Evolutionary conservation across 2,797 vertebrate genomes (phyloP).

Genomic region (Pangasius macronema): DNA sequence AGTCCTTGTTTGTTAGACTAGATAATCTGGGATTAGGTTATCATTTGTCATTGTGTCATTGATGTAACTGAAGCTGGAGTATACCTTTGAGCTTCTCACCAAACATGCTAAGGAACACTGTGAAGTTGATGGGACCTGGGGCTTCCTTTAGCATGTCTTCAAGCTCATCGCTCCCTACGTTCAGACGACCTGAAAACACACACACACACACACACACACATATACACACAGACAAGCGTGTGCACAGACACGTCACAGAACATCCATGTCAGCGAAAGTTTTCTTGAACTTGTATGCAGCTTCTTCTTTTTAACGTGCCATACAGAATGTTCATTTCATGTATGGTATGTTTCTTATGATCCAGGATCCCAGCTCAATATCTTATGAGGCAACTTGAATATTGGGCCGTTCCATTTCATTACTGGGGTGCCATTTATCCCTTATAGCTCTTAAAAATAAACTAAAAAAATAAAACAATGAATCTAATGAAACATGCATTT

Average conservation of each 20-base stretch:
- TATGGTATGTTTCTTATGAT: not conserved
- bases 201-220: not conserved
- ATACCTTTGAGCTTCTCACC: slow-evolving; percentile 92
- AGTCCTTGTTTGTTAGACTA: slow-evolving; percentile 5
- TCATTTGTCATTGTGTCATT: not conserved
- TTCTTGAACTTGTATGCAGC: not conserved
- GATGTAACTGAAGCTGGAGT: not conserved
- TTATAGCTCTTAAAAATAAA: not conserved
- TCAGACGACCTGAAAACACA: slow-evolving; percentile 78
- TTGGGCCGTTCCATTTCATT: not conserved
- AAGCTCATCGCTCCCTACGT: slow-evolving; percentile 87
- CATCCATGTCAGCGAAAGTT: too few species aligned
- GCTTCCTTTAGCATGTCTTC: slow-evolving; percentile 90
- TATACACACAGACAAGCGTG: not conserved
- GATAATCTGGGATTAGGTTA: not conserved
- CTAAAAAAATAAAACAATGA: not conserved
- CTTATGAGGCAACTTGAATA: not conserved
- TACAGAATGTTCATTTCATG: not conserved
- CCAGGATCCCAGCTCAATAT: not conserved
- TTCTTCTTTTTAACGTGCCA: not conserved
- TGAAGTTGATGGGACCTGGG: slow-evolving; percentile 89
- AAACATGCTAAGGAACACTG: slow-evolving; percentile 90
- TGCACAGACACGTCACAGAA: not conserved
- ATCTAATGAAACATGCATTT: not conserved
- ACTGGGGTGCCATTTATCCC: not conserved